phyloP scores from a whole-genome alignment of 2,113 vertebrate genomes.

The Xenopus tropicalis region UCB_Xtro_10.0 CM004443.2:50667501-50668000 shows the following conservation, averaged over 20 bases:
- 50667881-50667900: no score
- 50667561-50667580: slow-evolving; percentile 9
- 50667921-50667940: no score
- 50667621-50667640: slow-evolving; percentile 27
- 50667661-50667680: background rate
- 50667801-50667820: no score
- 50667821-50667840: no score
- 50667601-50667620: background rate
- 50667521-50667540: background rate
- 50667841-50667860: no score
- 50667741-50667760: background rate
- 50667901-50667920: no score
- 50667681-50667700: slow-evolving; percentile 8
- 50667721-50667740: background rate
- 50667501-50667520: background rate
- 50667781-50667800: background rate
- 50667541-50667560: slow-evolving; percentile 14
- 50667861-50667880: no score
- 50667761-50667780: background rate
- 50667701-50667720: slow-evolving; percentile 12
- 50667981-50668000: no score
- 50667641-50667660: background rate
- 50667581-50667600: background rate
- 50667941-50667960: no score
- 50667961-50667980: no score